Base-by-base conservation (phyloP, 2,888 invertebrate species). In the Parelbella ahira region DNA sequence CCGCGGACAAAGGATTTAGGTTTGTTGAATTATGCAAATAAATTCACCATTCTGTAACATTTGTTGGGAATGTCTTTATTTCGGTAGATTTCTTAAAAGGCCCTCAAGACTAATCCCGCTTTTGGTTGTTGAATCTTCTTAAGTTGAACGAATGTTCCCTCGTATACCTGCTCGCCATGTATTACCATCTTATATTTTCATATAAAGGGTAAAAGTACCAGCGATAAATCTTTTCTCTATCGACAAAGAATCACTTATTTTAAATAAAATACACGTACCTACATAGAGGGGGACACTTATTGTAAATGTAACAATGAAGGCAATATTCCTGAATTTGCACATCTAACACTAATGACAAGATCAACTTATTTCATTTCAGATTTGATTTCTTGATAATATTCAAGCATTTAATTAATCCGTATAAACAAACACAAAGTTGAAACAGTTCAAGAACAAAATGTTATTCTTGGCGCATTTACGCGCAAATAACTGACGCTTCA, bases 11-110 rank as follows among this genome's bases (percentile, higher is more conserved):
- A 82, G 80, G 84, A 79, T 82, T 84, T 76, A 76, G 81, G 76
- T 80, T 82, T 77, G 75, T 71, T 74, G 82, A 86, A 80, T 82
- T 86, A 86, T 84, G 83, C 83, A 86, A 86, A 86, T 86, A 83
- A 82, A 84, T 84, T 84, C 83, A 79, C 81, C 81, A 82, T 81
- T 82, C 76, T 80, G 86, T 82, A 84, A 86, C 86, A 86, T 83
- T 86, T 86, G 86, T 83, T 80, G 73, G 72, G 68, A 82, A 84
- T 81, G 83, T 81, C 82, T 82, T 83, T 82, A 83, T 83, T 82
- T 82, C 71, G 67, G 75, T 72, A 70, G 77, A 78, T 83, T 76
- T 79, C 82, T 83, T 78, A 78, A 78, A 80, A 79, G 73, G 67
- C 69, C 68, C 67, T 69, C 58, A 65, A 72, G 74, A 68, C 71